These are phyloP conservation scores for Bryconaethiops microstoma DNA, from an alignment of 2,797 vertebrate species.

Conservation along the genomic window DNA sequence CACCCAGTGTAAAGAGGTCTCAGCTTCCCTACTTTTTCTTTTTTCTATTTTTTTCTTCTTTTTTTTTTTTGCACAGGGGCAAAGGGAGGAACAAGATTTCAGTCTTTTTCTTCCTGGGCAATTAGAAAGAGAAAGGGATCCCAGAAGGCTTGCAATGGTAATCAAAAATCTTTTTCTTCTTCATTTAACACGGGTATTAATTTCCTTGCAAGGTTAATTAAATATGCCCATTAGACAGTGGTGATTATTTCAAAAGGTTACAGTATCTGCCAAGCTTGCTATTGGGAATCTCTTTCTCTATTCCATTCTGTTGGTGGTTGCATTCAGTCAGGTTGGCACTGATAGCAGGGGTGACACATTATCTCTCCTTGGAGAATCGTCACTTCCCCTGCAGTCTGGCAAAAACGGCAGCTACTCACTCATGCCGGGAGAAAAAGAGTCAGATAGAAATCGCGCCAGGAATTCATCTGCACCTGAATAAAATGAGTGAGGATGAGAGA, in stretches of 20 bases:
- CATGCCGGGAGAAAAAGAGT: background rate
- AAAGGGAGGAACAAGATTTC: slow-evolving; percentile 56
- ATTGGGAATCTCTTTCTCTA: slow-evolving; percentile 39
- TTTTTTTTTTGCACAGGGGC: slow-evolving; percentile 14
- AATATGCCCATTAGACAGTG: slow-evolving; percentile 80
- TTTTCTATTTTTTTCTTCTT: background rate
- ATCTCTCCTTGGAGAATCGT: slow-evolving; percentile 45
- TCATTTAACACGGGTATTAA: slow-evolving; percentile 83
- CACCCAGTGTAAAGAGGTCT: slow-evolving; percentile 5
- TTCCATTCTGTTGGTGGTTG: slow-evolving; percentile 37
- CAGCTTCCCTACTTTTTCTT: slow-evolving; percentile 56
- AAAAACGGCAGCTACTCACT: slow-evolving; percentile 23
- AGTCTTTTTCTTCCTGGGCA: slow-evolving; percentile 71
- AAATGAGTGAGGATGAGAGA: background rate
- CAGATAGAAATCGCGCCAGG: slow-evolving; percentile 16
- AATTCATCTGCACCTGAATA: slow-evolving; percentile 35
- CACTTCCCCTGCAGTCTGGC: slow-evolving; percentile 28
- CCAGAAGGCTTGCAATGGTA: slow-evolving; percentile 76
- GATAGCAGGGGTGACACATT: slow-evolving; percentile 46
- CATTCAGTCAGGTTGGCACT: slow-evolving; percentile 36
- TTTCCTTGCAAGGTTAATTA: slow-evolving; percentile 84
- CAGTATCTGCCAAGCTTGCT: slow-evolving; percentile 63
- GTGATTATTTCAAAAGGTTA: slow-evolving; percentile 82
- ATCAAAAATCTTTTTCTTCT: slow-evolving; percentile 84
- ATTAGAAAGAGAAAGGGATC: slow-evolving; percentile 77